Evolutionary conservation across 2,888 invertebrate species (phyloP).

Genomic region (Galeruca laticollis): DNA sequence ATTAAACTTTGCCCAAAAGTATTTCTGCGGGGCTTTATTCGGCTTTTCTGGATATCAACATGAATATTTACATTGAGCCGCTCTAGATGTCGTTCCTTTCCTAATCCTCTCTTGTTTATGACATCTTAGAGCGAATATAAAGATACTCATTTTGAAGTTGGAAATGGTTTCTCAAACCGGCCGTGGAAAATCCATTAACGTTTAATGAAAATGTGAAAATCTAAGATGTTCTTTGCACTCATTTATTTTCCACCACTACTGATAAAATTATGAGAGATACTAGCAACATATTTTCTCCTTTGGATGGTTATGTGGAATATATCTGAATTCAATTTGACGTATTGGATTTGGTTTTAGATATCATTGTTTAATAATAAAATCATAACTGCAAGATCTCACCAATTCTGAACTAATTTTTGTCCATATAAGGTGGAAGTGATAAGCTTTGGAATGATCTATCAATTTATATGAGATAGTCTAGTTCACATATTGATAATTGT

Average conservation of each 20-base stretch:
- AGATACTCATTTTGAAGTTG: conserved; percentile 46
- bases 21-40: conserved; percentile 16
- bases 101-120: conserved; percentile 51
- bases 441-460: no score
- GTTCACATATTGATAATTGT: no score
- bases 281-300: neutral
- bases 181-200: conserved; percentile 51
- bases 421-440: no score
- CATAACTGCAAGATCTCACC: no score
- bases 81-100: conserved; percentile 40
- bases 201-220: conserved; percentile 51
- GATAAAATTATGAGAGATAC: conserved; percentile 21
- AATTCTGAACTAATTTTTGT: no score
- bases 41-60: conserved; percentile 36
- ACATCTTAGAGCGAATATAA: conserved; percentile 48
- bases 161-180: conserved; percentile 37
- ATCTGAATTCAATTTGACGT: no score
- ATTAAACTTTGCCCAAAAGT: conserved; percentile 27
- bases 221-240: conserved; percentile 24
- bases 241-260: conserved; percentile 17
- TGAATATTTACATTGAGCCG: conserved; percentile 40
- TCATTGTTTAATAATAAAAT: no score
- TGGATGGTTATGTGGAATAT: no score
- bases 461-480: no score
- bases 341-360: no score